Evolutionary conservation across 2,797 vertebrate species (phyloP), one percentile per base, ranked within the genome.

Genomic region (Uromys caudimaculatus): DNA sequence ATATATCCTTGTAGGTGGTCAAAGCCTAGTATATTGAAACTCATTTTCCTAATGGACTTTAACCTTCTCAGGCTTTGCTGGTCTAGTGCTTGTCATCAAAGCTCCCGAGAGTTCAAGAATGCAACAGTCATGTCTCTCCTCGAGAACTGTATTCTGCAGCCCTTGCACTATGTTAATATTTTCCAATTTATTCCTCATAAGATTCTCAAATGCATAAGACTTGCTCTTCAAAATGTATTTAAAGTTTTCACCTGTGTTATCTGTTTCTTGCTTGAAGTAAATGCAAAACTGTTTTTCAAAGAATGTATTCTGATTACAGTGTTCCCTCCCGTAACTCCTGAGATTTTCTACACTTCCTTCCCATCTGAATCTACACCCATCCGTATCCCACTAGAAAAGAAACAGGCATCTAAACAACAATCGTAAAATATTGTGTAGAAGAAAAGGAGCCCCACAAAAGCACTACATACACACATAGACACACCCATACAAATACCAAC

Each of bases 151-250:
- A 67, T 35, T 23, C 10, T 29, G 10, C 11, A 50, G 50, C 24
- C 29, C 12, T 58, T 60, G 9, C 12, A 78, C 32, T 44, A 0
- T n/a, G 0, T 17, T 17, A 17, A 6, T n/a, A 11, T 29, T 35
- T 95, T 62, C 41, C 19, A 29, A 29, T 13, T 64, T 64, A 5
- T 77, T 90, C 4, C 54, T 77, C 0, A 78, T 92, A 67, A 44
- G 73, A 64, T 73, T 24, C 35, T 24, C 32, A 7, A 41, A 27
- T 23, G 3, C 64, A 47, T 38, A 91, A 38, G 41, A 38, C 4
- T 2, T 3, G 9, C 27, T 67, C 38, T 24, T 14, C 17, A 38
- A 81, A 13, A 1, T 7, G 29, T 62, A 44, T 56, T 69, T 4
- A 32, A 29, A 12, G 6, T 35, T 90, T 4, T 78, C 56, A 13